Conservation (phyloP, 2,888 invertebrate species). For the Caenorhabditis sp. region DNA sequence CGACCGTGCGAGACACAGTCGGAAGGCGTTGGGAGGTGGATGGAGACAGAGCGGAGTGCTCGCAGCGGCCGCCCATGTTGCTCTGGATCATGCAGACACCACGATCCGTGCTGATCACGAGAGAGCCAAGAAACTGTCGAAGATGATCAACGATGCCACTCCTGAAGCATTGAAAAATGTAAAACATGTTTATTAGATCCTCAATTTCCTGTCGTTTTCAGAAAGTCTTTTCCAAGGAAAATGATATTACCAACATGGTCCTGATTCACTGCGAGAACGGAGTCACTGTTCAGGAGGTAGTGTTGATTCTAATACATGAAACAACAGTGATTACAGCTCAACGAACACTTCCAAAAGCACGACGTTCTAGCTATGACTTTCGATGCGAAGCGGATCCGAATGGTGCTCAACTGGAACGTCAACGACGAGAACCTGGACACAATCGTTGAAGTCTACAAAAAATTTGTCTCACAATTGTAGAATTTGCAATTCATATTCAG, state of each 20-base stretch:
- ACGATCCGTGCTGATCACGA: conserved; percentile 89
- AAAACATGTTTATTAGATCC: too few species aligned
- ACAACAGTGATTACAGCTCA: conserved; percentile 42
- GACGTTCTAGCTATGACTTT: conserved; percentile 76
- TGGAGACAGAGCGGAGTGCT: conserved; percentile 94
- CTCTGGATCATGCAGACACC: conserved; percentile 89
- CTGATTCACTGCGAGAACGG: conserved; percentile 70
- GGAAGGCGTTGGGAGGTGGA: conserved; percentile 90
- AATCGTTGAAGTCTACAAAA: conserved; percentile 61
- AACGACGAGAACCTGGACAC: conserved; percentile 69
- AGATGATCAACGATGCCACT: conserved; percentile 69
- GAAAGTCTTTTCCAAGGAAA: conserved; percentile 65
- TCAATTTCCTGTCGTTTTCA: too few species aligned
- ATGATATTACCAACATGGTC: conserved; percentile 76
- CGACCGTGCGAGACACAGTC: conserved; percentile 60
- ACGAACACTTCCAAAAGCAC: conserved; percentile 67
- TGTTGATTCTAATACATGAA: neutral
- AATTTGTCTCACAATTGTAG: conserved; percentile 54
- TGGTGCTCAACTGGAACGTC: conserved; percentile 74
- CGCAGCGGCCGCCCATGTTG: conserved; percentile 92
- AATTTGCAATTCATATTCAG: too few species aligned
- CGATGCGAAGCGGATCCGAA: conserved; percentile 72
- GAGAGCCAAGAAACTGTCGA: conserved; percentile 78
- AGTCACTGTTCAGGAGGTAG: conserved; percentile 66
- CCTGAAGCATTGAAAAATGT: conserved; percentile 64